These are phyloP conservation scores for Hemibagrus wyckioides DNA, from an alignment of 2,113 vertebrate species.

Conservation along the genomic window DNA sequence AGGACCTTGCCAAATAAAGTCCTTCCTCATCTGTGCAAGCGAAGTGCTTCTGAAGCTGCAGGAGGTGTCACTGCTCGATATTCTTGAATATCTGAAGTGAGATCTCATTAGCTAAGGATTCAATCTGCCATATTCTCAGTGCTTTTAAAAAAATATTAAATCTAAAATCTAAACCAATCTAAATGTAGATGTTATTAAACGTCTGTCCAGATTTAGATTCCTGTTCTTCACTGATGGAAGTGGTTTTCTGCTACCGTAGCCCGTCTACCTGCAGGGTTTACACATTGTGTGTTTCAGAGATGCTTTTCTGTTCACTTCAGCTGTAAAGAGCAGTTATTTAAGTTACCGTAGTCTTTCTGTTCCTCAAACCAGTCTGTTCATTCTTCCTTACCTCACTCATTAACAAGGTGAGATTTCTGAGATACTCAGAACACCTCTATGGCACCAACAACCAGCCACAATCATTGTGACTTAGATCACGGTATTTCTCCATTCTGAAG, in stretches of 20 bases:
- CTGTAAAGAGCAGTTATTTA: background rate
- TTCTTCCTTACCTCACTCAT: background rate
- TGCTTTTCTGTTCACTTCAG: background rate
- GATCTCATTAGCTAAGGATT: background rate
- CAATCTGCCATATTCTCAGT: background rate
- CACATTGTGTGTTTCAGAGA: background rate
- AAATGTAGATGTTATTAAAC: no score
- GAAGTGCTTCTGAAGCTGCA: background rate
- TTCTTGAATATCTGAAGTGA: background rate
- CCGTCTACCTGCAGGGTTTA: background rate
- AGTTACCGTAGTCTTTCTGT: background rate
- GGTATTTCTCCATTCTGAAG: background rate
- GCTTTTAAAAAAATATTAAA: background rate
- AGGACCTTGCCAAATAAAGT: background rate
- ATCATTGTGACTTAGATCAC: background rate
- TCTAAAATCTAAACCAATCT: no score
- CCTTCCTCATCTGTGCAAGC: background rate
- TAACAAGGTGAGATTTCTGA: no score
- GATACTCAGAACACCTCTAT: background rate
- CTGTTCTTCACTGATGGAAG: background rate
- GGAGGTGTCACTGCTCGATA: background rate
- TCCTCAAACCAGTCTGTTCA: background rate
- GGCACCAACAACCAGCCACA: background rate
- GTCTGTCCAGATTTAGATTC: background rate
- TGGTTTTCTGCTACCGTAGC: background rate